These are phyloP conservation scores for Drosophila demipolita DNA, from an alignment of 2,888 invertebrate genomes.

Conservation along the genomic window DNA sequence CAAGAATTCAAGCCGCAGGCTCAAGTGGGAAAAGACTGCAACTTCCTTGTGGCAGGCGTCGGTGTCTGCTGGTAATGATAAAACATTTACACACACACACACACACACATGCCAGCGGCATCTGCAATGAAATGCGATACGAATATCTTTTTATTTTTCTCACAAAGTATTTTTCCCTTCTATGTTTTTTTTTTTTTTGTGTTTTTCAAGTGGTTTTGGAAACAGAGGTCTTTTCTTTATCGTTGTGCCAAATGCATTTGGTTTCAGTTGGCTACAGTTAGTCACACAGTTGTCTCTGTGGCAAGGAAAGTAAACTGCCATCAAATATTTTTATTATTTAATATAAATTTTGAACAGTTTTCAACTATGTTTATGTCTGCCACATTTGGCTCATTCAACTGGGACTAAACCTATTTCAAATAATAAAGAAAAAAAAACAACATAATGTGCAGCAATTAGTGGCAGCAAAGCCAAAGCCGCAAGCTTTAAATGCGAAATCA, in stretches of 20 bases:
- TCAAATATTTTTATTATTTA: background rate
- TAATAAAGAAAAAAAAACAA: background rate
- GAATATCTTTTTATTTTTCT: slow-evolving; percentile 23
- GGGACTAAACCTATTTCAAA: background rate
- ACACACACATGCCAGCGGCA: slow-evolving; percentile 34
- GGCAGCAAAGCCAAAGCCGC: background rate
- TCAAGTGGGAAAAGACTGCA: slow-evolving; percentile 28
- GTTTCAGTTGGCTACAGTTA: slow-evolving; percentile 37
- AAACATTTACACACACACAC: slow-evolving; percentile 30
- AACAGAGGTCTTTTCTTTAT: slow-evolving; percentile 18
- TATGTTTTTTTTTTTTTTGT: slow-evolving; percentile 9
- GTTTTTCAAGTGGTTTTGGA: slow-evolving; percentile 32
- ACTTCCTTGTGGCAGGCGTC: slow-evolving; percentile 47
- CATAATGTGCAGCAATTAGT: background rate
- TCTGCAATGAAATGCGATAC: slow-evolving; percentile 58
- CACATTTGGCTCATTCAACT: background rate
- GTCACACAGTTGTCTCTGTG: slow-evolving; percentile 31
- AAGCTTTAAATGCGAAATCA: background rate
- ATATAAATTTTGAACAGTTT: background rate
- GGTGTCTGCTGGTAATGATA: slow-evolving; percentile 51
- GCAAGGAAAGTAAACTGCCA: slow-evolving; percentile 8
- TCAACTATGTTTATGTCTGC: background rate
- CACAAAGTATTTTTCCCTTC: slow-evolving; percentile 4
- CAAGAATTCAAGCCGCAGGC: slow-evolving; percentile 33
- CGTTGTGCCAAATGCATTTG: slow-evolving; percentile 32